Conservation (phyloP, 2,113 vertebrate genomes). For the Strix aluco region DNA sequence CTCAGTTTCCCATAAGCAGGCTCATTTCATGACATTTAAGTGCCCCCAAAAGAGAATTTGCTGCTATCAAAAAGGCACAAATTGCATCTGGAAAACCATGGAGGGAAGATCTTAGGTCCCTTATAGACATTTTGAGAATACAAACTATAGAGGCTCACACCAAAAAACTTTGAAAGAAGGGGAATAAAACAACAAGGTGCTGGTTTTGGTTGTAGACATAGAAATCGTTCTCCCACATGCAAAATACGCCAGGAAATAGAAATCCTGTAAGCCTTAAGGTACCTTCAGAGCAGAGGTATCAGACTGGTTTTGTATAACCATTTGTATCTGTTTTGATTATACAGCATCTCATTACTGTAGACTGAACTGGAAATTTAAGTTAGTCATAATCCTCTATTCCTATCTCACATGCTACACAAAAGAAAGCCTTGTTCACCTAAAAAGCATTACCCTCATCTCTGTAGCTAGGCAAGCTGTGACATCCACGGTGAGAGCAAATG, state of each 20-base stretch:
- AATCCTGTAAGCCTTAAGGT: background rate
- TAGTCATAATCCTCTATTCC: background rate
- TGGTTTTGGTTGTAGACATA: background rate
- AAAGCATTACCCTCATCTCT: background rate
- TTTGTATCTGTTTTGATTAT: background rate
- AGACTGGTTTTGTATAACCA: background rate
- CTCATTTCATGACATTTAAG: background rate
- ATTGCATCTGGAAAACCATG: background rate
- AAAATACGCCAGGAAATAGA: background rate
- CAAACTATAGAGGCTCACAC: background rate
- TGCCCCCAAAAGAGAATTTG: background rate
- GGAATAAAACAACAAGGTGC: background rate
- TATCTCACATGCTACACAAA: background rate
- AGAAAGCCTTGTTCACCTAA: background rate
- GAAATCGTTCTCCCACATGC: rapidly evolving
- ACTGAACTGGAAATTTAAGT: background rate
- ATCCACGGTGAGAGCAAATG: background rate
- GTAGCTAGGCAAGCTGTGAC: background rate
- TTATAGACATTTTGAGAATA: background rate
- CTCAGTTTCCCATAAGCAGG: background rate
- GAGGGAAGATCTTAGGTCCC: background rate
- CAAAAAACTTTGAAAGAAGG: background rate
- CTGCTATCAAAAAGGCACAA: background rate
- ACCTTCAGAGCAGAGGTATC: background rate
- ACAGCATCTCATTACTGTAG: background rate